phyloP scores from a whole-genome alignment of 1,140 invertebrate species.

The Cherax quadricarinatus region DNA sequence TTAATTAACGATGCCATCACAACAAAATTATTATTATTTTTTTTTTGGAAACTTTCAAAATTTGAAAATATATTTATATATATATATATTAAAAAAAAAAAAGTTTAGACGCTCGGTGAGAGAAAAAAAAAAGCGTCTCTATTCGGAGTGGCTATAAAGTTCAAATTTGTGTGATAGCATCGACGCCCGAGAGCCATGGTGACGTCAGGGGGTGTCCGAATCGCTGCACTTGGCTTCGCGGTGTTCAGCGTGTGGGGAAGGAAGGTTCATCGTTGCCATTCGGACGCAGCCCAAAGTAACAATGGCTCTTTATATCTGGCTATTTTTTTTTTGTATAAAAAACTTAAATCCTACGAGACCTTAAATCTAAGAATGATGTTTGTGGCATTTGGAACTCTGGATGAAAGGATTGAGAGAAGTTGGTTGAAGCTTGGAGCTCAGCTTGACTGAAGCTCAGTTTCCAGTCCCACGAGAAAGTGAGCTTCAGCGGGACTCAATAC shows the following conservation, averaged over 20 bases:
- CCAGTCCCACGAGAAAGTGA: background rate
- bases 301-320: background rate
- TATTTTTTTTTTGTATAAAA: background rate
- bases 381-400: background rate
- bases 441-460: background rate
- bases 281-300: conserved; percentile 4
- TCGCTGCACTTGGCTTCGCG: background rate
- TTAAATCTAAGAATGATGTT: background rate
- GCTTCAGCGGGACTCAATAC: background rate
- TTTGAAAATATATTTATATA: background rate
- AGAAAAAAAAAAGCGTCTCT: background rate
- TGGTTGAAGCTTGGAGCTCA: background rate
- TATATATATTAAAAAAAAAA: background rate
- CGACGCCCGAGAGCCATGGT: background rate
- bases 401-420: background rate
- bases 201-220: conserved; percentile 17
- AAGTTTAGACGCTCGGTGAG: background rate
- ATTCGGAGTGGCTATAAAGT: background rate
- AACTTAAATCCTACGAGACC: background rate
- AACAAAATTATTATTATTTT: background rate
- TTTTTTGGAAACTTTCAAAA: background rate
- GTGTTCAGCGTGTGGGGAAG: background rate
- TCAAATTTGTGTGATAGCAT: background rate
- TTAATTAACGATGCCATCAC: background rate
- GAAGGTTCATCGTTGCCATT: conserved; percentile 4